Evolutionary conservation across 2,888 invertebrate genomes (phyloP).

Genomic region (Nemurella pictetii): DNA sequence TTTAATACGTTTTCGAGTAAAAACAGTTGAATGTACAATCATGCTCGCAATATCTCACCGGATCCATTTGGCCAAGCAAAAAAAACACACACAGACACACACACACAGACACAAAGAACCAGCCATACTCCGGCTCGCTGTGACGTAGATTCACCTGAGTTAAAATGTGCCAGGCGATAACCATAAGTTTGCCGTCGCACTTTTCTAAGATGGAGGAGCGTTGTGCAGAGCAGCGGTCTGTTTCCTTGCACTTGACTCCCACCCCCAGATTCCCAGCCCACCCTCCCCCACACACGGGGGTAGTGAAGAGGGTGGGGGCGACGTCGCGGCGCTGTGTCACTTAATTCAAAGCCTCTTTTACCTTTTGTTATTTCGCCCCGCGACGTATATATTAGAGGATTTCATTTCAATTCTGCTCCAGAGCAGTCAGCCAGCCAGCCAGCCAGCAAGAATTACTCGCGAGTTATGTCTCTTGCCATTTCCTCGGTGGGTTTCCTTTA

Average conservation of each 20-base stretch:
- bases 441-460: constrained; percentile 26
- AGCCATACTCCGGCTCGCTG: background rate
- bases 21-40: background rate
- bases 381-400: background rate
- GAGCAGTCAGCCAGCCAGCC: background rate
- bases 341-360: constrained; percentile 28
- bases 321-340: constrained; percentile 4
- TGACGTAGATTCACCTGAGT: background rate
- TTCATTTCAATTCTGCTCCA: constrained; percentile 10
- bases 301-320: background rate
- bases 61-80: background rate
- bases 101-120: background rate
- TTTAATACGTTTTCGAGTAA: background rate
- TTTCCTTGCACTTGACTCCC: background rate
- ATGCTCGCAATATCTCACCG: background rate
- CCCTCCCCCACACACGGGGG: background rate
- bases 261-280: background rate
- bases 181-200: background rate
- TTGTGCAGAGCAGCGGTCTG: background rate
- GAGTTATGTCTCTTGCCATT: constrained; percentile 29
- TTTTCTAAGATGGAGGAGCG: background rate
- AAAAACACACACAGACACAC: no score
- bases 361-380: constrained; percentile 25
- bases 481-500: constrained; percentile 25
- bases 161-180: constrained; percentile 4